phyloP scores from a whole-genome alignment of 1,140 invertebrate genomes.

The Leguminivora glycinivorella region DNA sequence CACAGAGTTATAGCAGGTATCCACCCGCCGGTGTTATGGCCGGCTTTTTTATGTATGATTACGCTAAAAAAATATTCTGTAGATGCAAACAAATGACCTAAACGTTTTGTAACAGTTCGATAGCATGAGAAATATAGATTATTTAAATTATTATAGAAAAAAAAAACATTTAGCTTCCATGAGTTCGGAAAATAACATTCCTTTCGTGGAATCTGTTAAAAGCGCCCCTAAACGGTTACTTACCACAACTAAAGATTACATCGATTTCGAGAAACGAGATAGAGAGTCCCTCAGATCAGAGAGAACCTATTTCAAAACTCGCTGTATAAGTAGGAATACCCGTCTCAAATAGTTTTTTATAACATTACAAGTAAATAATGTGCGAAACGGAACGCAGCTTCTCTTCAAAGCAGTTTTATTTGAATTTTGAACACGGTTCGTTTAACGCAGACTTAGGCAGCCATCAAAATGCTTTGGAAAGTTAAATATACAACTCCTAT shows the following conservation, averaged over 20 bases:
- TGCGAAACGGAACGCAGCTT: neutral
- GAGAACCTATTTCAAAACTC: no score
- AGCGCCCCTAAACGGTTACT: no score
- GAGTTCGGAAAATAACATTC: no score
- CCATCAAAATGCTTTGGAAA: constrained; percentile 22
- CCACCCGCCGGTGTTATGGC: neutral
- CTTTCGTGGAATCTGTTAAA: no score
- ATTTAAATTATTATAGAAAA: no score
- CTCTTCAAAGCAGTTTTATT: constrained; percentile 18
- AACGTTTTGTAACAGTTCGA: neutral
- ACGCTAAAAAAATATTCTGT: neutral
- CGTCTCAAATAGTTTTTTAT: neutral
- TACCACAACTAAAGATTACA: no score
- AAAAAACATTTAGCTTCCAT: no score
- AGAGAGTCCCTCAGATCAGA: no score
- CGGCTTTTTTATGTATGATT: neutral
- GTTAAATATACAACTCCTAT: neutral
- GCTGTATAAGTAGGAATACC: no score
- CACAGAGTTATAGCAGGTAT: constrained; percentile 15
- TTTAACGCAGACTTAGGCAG: constrained; percentile 38
- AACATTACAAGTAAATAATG: neutral
- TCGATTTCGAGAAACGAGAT: no score
- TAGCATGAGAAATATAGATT: no score
- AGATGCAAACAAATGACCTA: neutral
- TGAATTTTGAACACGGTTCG: constrained; percentile 42